Evolutionary conservation across 2,888 invertebrate species (phyloP).

Genomic region (Agrotis segetum): DNA sequence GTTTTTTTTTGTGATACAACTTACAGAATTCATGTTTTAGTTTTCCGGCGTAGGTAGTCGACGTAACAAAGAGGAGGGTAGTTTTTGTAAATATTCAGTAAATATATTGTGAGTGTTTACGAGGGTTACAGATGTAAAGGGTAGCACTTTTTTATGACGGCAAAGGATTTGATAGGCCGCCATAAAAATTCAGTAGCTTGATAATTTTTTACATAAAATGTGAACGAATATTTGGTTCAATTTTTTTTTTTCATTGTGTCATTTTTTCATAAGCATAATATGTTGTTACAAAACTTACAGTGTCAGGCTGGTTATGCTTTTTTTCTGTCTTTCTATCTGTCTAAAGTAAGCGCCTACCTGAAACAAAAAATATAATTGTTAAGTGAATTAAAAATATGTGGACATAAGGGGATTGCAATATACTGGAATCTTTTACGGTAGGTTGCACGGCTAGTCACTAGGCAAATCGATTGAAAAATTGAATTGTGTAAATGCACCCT

Average conservation of each 20-base stretch:
- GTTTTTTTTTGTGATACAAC: conserved; percentile 11
- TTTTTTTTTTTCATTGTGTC: not conserved
- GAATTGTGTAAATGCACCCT: too few species aligned
- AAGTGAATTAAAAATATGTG: not conserved
- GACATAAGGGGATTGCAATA: not conserved
- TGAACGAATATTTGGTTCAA: not conserved
- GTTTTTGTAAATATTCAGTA: conserved; percentile 33
- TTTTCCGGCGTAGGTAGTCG: conserved; percentile 23
- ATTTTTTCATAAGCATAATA: not conserved
- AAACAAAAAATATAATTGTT: not conserved
- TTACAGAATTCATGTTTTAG: conserved; percentile 22
- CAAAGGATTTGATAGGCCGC: conserved; percentile 21
- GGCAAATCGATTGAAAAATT: too few species aligned
- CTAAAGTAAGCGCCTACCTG: conserved; percentile 14
- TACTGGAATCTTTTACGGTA: not conserved
- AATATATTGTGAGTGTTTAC: conserved; percentile 32
- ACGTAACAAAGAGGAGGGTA: conserved; percentile 30
- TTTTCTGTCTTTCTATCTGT: not conserved
- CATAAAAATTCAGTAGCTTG: not conserved
- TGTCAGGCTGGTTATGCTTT: not conserved
- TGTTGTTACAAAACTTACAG: not conserved
- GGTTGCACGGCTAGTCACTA: too few species aligned
- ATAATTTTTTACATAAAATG: not conserved
- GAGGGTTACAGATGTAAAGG: conserved; percentile 17
- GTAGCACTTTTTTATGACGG: conserved; percentile 35